phyloP scores from a whole-genome alignment of 2,113 vertebrate species.

The Caranx melampygus region DNA sequence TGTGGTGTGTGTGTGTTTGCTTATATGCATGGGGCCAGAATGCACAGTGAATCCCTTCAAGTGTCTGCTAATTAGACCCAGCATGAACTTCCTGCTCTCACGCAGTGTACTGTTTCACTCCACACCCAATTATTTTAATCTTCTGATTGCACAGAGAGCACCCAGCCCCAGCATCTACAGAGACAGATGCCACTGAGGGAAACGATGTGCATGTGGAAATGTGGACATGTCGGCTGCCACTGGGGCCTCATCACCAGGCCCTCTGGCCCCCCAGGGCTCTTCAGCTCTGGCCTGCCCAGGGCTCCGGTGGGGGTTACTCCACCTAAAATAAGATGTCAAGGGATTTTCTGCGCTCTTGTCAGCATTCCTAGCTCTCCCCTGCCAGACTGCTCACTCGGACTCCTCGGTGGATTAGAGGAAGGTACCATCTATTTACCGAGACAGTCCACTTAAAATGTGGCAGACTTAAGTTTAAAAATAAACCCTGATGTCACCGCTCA shows the following conservation, averaged over 20 bases:
- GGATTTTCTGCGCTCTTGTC: conserved; percentile 67
- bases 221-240: conserved; percentile 73
- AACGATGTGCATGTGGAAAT: conserved; percentile 73
- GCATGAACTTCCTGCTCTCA: conserved; percentile 84
- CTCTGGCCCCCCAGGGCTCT: conserved; percentile 66
- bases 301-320: conserved; percentile 64
- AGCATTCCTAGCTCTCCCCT: conserved; percentile 64
- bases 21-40: conserved; percentile 58
- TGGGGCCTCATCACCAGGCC: conserved; percentile 67
- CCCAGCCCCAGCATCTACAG: conserved; percentile 77
- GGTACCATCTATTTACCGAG: conserved; percentile 68
- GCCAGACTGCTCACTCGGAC: conserved; percentile 48
- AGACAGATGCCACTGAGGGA: conserved; percentile 76
- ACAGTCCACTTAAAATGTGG: conserved; percentile 52
- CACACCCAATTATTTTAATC: conserved; percentile 87
- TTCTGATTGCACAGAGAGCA: conserved; percentile 85
- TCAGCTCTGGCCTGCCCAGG: conserved; percentile 44
- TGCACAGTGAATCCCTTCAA: conserved; percentile 82
- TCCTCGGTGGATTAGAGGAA: conserved; percentile 69
- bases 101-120: conserved; percentile 82
- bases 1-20: conserved; percentile 33
- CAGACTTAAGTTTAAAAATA: conserved; percentile 37
- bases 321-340: conserved; percentile 80
- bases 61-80: conserved; percentile 89
- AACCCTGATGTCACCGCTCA: neutral